phyloP scores from a whole-genome alignment of 1,140 invertebrate genomes.

The Procambarus virginalis region DNA sequence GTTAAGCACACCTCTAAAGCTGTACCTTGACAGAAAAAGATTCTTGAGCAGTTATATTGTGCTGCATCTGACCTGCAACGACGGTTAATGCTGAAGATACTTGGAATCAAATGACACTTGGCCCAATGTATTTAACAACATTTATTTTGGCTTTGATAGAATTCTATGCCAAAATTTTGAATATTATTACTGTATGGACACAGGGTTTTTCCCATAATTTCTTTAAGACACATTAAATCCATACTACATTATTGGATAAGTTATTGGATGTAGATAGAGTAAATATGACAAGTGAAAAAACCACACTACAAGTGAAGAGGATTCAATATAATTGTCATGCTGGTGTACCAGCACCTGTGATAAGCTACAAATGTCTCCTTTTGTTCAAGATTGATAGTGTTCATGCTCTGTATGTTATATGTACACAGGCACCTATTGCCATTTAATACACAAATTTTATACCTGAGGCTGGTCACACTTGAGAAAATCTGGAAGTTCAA shows the following conservation, averaged over 20 bases:
- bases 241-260: too few species aligned
- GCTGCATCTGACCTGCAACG: conserved; percentile 1
- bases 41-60: conserved; percentile 3
- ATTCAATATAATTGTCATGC: background rate
- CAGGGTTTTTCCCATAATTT: too few species aligned
- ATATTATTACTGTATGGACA: too few species aligned
- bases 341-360: background rate
- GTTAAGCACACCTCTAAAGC: background rate
- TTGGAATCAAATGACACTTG: background rate
- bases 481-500: conserved; percentile 86
- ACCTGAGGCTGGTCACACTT: conserved; percentile 66
- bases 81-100: background rate
- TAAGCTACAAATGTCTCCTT: background rate
- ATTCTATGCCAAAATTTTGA: background rate
- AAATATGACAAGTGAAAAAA: background rate
- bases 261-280: background rate
- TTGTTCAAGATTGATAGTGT: background rate
- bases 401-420: background rate
- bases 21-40: background rate
- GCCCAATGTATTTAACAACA: background rate
- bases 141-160: background rate
- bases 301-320: background rate
- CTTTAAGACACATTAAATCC: too few species aligned
- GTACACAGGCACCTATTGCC: background rate
- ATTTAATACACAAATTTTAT: background rate